These are phyloP conservation scores for Boloria selene DNA, from an alignment of 2,888 invertebrate genomes.

Conservation along the genomic window DNA sequence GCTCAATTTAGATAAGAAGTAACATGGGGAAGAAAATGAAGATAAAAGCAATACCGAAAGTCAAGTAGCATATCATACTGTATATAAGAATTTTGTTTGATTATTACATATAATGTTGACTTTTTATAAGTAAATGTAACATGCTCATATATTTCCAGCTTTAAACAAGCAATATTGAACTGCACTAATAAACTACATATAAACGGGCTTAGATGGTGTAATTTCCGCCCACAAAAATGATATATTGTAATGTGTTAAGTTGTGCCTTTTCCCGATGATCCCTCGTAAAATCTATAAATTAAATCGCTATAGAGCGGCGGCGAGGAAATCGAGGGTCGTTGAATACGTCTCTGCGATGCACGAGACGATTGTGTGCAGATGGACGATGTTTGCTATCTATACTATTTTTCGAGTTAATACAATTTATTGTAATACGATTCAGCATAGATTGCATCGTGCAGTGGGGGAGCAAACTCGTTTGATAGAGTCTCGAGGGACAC, in stretches of 20 bases:
- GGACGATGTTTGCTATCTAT: slow-evolving; percentile 81
- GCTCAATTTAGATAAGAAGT: slow-evolving; percentile 47
- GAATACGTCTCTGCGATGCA: slow-evolving; percentile 55
- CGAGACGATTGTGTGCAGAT: slow-evolving; percentile 77
- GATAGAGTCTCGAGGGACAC: slow-evolving; percentile 77
- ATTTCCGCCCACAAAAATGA: slow-evolving; percentile 75
- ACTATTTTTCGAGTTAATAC: slow-evolving; percentile 82
- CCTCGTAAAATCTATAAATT: slow-evolving; percentile 80
- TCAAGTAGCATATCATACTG: no score
- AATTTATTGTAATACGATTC: slow-evolving; percentile 83
- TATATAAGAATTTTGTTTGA: no score
- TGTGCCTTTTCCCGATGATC: slow-evolving; percentile 72
- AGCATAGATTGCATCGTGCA: slow-evolving; percentile 81
- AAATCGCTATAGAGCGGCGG: slow-evolving; percentile 59
- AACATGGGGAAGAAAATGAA: neutral
- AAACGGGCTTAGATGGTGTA: slow-evolving; percentile 67
- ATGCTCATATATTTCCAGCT: neutral
- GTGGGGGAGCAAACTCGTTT: slow-evolving; percentile 81
- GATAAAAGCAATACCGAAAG: no score
- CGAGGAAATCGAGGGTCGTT: slow-evolving; percentile 67
- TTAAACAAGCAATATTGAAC: slow-evolving; percentile 38
- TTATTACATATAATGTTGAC: neutral
- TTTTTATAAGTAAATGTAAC: neutral
- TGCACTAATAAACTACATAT: no score
- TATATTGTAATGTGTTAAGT: slow-evolving; percentile 75